A percentile compares a stretch with the other conserved stretches of the same genome.
Conservation (phyloP, 1,140 invertebrate genomes). For the Drosophila santomea region DNA sequence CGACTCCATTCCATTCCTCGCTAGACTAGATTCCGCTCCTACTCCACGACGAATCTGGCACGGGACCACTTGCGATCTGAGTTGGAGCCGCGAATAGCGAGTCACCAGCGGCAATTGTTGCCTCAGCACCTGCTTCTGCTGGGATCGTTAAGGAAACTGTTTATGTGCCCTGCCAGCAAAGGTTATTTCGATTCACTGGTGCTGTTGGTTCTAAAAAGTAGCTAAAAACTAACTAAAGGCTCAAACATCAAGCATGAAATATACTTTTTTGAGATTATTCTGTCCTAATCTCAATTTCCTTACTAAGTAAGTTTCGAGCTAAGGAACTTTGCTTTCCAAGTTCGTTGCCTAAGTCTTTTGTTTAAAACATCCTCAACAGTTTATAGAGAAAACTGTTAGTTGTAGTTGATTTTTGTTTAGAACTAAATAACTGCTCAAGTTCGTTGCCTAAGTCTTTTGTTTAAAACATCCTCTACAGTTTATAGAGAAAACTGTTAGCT, state of each 20-base stretch:
- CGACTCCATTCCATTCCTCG: conserved; percentile 9
- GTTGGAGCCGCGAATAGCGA: conserved; percentile 35
- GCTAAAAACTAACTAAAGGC: neutral
- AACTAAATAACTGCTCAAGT: neutral
- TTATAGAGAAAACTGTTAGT: too few species aligned
- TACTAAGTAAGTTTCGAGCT: too few species aligned
- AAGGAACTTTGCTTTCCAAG: neutral
- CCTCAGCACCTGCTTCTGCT: conserved; percentile 62
- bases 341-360: conserved; percentile 1
- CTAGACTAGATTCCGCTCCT: conserved; percentile 27
- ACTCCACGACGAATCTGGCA: conserved; percentile 25
- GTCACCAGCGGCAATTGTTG: conserved; percentile 43
- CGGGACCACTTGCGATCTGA: conserved; percentile 43
- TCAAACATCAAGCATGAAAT: neutral
- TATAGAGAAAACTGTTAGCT: too few species aligned
- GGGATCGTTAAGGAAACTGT: conserved; percentile 54
- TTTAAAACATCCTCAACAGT: neutral
- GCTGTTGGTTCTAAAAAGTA: neutral
- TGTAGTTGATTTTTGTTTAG: too few species aligned
- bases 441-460: conserved; percentile 4
- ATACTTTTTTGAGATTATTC: too few species aligned
- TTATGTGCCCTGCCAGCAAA: conserved; percentile 6
- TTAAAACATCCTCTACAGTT: neutral
- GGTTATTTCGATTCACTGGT: neutral
- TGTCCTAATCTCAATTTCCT: too few species aligned